Evolutionary conservation across 2,113 vertebrate species (phyloP).

Genomic region (Lasiurus borealis): DNA sequence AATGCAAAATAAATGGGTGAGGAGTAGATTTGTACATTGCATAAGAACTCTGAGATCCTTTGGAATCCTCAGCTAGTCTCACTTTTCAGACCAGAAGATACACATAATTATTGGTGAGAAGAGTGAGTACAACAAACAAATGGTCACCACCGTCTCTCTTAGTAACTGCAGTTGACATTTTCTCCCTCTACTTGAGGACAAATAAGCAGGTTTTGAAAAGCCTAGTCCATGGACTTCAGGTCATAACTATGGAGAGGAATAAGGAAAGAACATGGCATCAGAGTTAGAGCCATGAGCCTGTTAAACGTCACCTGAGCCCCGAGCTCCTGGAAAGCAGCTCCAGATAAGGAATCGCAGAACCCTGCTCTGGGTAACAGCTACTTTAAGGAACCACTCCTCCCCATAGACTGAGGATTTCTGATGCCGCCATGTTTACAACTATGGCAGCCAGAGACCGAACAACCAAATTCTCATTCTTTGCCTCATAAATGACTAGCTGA

Average conservation of each 20-base stretch:
- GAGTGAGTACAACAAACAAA: background rate
- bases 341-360: background rate
- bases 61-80: background rate
- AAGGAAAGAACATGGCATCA: background rate
- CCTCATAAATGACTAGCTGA: background rate
- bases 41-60: background rate
- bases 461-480: background rate
- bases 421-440: background rate
- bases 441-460: background rate
- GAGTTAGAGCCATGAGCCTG: background rate
- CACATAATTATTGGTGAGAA: background rate
- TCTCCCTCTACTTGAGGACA: background rate
- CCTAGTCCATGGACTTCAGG: background rate
- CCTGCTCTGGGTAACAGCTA: background rate
- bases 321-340: background rate
- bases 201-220: background rate
- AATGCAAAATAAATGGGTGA: constrained; percentile 11
- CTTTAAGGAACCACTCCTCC: background rate
- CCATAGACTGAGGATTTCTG: background rate
- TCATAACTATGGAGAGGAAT: background rate
- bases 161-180: background rate
- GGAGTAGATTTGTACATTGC: background rate
- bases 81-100: background rate
- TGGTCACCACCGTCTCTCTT: too few relatives aligned
- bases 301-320: background rate